Evolutionary conservation across 2,797 vertebrate species (phyloP), one percentile per base, ranked within the genome.

Genomic region (Poecilia wingei): DNA sequence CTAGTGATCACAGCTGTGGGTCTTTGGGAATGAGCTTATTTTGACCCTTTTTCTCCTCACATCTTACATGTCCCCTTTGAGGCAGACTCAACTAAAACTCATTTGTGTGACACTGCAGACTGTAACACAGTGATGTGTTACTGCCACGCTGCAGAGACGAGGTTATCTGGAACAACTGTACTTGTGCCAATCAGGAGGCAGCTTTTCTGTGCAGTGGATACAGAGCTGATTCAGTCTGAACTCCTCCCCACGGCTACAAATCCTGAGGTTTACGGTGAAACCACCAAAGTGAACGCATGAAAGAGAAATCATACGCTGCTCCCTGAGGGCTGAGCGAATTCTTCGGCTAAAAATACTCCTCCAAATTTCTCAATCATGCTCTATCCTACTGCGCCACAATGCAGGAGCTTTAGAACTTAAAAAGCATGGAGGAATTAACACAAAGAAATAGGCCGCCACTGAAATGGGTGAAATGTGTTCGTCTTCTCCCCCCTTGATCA

Each of bases 281-380:
- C 78, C 75, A 78, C 72, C 76, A 82, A 83, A 90, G 79, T 83
- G 82, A 83, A n/a, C 79, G 72, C 80, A 86, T 79, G 69, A 76
- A 41, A 71, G 25, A 72, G 9, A 84, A 84, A 87, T 86, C 77
- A 87, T 74, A 83, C 78, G 86, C 79, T 82, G 88, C 91, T 89
- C 90, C 93, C 92, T 86, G 77, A 8, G 92, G 94, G 88, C 59
- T 70, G 75, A 90, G 78, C 49, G 83, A 91, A 77, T 74, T 87
- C 87, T 85, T 80, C 57, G 57, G 87, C 93, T 94, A 94, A 94
- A 95, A 95, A 95, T 94, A 95, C 84, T 77, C 70, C 78, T 74
- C 77, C 79, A 84, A 91, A 92, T 94, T 93, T 94, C 92, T 95
- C 93, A 93, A 94, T 95, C 94, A 93, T 82, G 51, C 88, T 89